A percentile compares a stretch with the other conserved stretches of the same genome.
Evolutionary conservation across 2,113 vertebrate species (phyloP).

Genomic region (Lepus timidus): DNA sequence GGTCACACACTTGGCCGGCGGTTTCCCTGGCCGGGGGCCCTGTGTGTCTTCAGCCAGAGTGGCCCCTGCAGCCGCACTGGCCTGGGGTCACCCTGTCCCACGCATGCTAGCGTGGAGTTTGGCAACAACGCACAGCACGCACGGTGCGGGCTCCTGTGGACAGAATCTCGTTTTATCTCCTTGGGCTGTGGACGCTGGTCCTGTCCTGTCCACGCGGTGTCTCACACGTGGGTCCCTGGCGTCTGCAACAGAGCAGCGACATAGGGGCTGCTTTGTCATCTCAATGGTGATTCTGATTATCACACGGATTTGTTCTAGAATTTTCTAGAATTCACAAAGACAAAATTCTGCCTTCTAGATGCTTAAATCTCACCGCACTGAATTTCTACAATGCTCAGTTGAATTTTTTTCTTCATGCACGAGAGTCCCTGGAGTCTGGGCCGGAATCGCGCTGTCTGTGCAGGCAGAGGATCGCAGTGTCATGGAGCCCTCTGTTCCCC

Average conservation of each 20-base stretch:
- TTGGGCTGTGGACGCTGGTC: not conserved
- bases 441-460: not conserved
- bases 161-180: not conserved
- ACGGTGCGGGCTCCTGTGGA: too few relatives aligned
- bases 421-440: not conserved
- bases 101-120: accelerated
- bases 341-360: not conserved
- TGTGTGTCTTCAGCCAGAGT: accelerated
- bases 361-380: not conserved
- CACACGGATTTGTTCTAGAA: not conserved
- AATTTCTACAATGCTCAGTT: not conserved
- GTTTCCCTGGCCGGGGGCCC: not conserved
- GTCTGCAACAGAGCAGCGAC: not conserved
- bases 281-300: not conserved
- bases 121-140: not conserved
- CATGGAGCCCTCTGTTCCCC: not conserved
- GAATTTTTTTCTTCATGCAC: not conserved
- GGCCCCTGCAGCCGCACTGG: accelerated
- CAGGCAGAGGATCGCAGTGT: not conserved
- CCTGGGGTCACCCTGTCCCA: accelerated
- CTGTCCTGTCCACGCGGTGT: not conserved
- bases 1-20: accelerated
- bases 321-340: not conserved
- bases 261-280: too few relatives aligned
- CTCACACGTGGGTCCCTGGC: not conserved